phyloP scores from a whole-genome alignment of 2,888 invertebrate genomes.

The Zelleria hepariella region DNA sequence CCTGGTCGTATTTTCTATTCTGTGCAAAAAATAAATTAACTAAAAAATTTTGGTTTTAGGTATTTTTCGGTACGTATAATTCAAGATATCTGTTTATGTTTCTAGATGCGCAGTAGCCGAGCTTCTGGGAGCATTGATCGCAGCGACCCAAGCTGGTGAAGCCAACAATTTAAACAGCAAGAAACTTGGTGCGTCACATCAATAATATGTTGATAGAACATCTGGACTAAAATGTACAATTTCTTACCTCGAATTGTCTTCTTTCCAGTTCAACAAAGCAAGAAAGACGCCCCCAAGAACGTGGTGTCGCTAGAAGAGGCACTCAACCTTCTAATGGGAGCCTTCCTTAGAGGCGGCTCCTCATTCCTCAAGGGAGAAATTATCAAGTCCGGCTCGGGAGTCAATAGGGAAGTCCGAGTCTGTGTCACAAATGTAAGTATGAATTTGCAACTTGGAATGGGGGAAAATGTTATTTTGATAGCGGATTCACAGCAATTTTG shows the following conservation, averaged over 20 bases:
- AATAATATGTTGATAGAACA: too few species aligned
- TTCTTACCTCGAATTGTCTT: too few species aligned
- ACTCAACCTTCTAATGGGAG: constrained; percentile 90
- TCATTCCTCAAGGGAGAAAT: constrained; percentile 97
- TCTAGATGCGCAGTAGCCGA: constrained; percentile 88
- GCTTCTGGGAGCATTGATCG: constrained; percentile 88
- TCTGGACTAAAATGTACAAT: too few species aligned
- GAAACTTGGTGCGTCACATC: constrained; percentile 53
- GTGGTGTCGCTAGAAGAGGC: constrained; percentile 91
- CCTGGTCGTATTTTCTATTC: too few species aligned
- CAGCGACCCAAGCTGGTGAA: constrained; percentile 85
- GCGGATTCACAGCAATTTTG: neutral
- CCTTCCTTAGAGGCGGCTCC: constrained; percentile 94
- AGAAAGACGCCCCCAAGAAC: constrained; percentile 75
- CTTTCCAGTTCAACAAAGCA: constrained; percentile 70
- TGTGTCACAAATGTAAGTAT: constrained; percentile 94
- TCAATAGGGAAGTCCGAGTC: constrained; percentile 95
- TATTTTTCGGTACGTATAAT: too few species aligned
- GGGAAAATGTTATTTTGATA: neutral
- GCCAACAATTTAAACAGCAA: constrained; percentile 46
- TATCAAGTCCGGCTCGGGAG: constrained; percentile 93
- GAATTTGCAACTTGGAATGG: neutral
- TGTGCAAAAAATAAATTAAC: too few species aligned
- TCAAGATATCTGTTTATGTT: too few species aligned
- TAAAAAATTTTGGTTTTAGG: too few species aligned